Conservation (phyloP, 2,113 vertebrate genomes). For the Oxygymnocypris stewartii region DNA sequence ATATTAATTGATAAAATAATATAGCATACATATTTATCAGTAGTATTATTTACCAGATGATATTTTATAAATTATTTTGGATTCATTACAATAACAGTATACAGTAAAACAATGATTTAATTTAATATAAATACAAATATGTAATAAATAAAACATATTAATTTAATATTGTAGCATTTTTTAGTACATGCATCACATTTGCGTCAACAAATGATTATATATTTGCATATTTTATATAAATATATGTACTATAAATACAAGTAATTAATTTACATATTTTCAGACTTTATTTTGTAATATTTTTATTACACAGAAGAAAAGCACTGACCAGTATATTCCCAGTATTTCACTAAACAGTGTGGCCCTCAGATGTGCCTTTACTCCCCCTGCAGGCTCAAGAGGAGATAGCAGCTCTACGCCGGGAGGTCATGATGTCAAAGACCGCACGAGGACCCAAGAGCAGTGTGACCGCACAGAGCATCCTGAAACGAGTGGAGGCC, state of each 20-base stretch:
- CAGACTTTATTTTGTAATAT: not conserved
- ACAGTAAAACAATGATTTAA: not conserved
- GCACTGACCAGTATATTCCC: not conserved
- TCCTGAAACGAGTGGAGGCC: constrained; percentile 72
- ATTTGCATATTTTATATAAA: not conserved
- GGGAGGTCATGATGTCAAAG: constrained; percentile 74
- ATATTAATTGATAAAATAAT: not conserved
- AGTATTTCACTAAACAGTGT: not conserved
- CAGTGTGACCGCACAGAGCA: constrained; percentile 68
- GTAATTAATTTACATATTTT: not conserved
- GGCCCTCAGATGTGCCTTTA: not conserved
- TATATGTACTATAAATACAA: not conserved
- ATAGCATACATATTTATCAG: not conserved
- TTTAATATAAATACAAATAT: not conserved
- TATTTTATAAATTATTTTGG: not conserved
- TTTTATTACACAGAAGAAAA: not conserved
- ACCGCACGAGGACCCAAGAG: constrained; percentile 67
- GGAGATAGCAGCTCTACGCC: constrained; percentile 73
- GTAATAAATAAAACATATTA: not conserved
- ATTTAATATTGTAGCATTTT: not conserved
- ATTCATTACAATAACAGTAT: not conserved
- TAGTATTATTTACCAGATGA: not conserved
- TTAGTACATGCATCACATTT: not conserved
- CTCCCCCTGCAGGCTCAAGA: constrained; percentile 71
- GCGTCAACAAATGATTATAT: not conserved